These are phyloP conservation scores for Musca domestica DNA, from an alignment of 1,140 invertebrate genomes.

Conservation along the genomic window DNA sequence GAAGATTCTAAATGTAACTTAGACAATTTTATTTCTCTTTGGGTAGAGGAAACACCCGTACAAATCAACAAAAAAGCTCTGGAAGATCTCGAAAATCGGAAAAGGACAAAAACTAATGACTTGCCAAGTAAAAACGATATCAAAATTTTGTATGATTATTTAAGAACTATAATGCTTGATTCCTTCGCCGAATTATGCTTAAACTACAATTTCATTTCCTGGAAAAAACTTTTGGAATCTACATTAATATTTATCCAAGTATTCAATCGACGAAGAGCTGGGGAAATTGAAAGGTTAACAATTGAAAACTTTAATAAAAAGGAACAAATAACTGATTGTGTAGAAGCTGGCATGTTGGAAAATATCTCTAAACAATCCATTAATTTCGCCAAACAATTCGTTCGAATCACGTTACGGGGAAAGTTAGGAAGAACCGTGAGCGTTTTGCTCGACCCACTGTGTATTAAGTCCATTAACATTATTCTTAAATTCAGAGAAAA, in stretches of 20 bases:
- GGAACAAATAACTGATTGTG: background rate
- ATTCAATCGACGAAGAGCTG: background rate
- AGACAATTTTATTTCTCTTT: too few species aligned
- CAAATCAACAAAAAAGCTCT: too few species aligned
- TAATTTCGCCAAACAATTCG: background rate
- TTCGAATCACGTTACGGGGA: background rate
- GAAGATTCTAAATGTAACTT: too few species aligned
- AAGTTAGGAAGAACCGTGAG: background rate
- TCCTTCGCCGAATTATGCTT: background rate
- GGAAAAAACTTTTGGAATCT: background rate
- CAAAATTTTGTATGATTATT: background rate
- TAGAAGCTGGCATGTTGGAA: background rate
- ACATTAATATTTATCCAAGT: constrained; percentile 5
- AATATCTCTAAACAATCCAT: background rate
- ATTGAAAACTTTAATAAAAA: background rate
- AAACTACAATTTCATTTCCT: background rate
- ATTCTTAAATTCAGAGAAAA: background rate
- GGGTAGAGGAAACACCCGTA: too few species aligned
- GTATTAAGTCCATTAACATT: background rate
- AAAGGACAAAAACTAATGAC: too few species aligned
- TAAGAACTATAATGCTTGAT: background rate
- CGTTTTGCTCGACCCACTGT: background rate
- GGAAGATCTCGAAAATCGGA: too few species aligned
- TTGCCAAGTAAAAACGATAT: background rate
- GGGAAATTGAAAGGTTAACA: too few species aligned